These are phyloP conservation scores for Trichogramma evanescens DNA, from an alignment of 2,888 invertebrate species.

Conservation along the genomic window DNA sequence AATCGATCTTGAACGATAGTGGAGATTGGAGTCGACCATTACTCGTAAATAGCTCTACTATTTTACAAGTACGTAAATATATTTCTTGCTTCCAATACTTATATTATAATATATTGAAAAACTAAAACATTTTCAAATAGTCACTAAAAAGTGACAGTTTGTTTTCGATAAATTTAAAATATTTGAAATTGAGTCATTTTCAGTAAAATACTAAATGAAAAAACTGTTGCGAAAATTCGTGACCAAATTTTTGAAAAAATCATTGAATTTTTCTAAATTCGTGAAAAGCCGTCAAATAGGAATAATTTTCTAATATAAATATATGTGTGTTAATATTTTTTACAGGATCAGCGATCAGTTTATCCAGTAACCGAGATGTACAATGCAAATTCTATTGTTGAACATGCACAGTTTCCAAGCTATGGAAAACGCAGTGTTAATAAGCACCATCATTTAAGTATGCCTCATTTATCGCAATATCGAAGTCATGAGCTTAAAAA, in stretches of 20 bases:
- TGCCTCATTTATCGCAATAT: conserved; percentile 56
- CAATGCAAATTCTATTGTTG: conserved; percentile 52
- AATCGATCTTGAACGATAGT: conserved; percentile 56
- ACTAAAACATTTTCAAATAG: no score
- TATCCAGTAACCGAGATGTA: conserved; percentile 58
- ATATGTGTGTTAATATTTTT: no score
- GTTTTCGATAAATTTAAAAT: neutral
- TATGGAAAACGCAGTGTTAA: conserved; percentile 51
- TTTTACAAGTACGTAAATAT: conserved; percentile 55
- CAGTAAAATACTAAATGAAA: no score
- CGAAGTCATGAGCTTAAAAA: conserved; percentile 64
- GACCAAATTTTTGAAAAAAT: no score
- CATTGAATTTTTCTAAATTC: neutral
- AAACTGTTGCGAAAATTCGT: no score
- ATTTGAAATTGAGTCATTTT: neutral
- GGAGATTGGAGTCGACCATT: conserved; percentile 68
- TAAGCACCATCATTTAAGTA: conserved; percentile 55
- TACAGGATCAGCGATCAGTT: conserved; percentile 56
- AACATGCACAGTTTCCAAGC: conserved; percentile 47
- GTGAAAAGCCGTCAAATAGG: neutral
- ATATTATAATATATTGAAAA: neutral
- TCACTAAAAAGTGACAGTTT: no score
- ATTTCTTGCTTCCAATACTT: neutral
- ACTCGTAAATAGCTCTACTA: conserved; percentile 69
- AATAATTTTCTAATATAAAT: neutral